phyloP scores from a whole-genome alignment of 2,113 vertebrate genomes.

The Myrmecobius fasciatus region DNA sequence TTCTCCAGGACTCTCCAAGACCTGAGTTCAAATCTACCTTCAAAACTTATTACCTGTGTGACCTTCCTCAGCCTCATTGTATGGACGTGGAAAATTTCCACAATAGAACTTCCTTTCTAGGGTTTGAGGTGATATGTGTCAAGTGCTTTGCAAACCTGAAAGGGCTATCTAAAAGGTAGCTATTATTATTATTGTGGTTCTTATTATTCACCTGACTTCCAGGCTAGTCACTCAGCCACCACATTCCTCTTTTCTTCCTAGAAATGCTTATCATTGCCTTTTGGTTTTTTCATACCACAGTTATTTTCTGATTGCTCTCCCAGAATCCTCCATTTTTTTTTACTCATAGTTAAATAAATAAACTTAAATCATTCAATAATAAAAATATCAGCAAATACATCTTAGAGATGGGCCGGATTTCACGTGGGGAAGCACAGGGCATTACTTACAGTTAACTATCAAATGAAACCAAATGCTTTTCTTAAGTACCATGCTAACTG shows the following conservation, averaged over 20 bases:
- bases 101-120: too few relatives aligned
- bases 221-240: neutral
- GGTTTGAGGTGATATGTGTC: neutral
- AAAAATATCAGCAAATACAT: neutral
- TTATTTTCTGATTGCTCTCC: neutral
- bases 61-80: neutral
- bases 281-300: neutral
- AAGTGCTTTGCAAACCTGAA: neutral
- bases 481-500: neutral
- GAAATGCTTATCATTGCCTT: neutral
- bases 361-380: neutral
- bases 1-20: neutral
- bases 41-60: neutral
- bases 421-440: neutral
- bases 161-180: neutral
- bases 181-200: neutral
- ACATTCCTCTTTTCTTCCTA: neutral
- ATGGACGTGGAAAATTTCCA: neutral
- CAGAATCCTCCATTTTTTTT: neutral
- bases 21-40: neutral
- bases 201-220: neutral
- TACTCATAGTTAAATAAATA: neutral
- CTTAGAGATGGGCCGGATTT: neutral
- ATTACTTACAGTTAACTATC: neutral
- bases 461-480: constrained; percentile 26